These are phyloP conservation scores for Pseudopodoces humilis DNA, from an alignment of 2,113 vertebrate species.

Conservation along the genomic window DNA sequence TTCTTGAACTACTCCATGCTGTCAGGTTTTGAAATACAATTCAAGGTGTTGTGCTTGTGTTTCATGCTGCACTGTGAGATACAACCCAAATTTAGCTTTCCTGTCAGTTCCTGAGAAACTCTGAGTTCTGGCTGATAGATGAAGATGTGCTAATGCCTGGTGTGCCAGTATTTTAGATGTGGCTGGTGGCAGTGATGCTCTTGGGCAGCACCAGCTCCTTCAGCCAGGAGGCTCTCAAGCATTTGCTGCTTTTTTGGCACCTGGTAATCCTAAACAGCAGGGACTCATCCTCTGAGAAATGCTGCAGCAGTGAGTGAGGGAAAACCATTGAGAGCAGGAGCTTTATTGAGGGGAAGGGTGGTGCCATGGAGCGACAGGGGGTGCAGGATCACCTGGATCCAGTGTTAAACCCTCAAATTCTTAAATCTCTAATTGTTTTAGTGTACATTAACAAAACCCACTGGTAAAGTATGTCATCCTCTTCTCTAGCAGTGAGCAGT, in stretches of 20 bases:
- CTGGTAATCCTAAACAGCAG: neutral
- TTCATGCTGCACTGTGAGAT: neutral
- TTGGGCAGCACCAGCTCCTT: neutral
- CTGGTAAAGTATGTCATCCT: constrained; percentile 50
- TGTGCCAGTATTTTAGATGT: neutral
- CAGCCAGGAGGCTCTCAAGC: neutral
- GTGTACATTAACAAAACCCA: constrained; percentile 1
- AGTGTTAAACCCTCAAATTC: neutral
- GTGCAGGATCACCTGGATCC: neutral
- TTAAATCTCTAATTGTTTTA: neutral
- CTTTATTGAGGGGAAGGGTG: neutral
- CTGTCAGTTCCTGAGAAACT: neutral
- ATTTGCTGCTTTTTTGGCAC: neutral
- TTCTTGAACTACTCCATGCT: neutral
- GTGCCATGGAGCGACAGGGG: neutral
- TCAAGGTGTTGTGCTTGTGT: neutral
- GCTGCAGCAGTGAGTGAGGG: neutral
- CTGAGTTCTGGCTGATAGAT: neutral
- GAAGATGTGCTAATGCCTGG: neutral
- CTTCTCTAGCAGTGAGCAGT: neutral
- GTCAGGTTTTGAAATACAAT: neutral
- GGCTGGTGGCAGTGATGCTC: neutral
- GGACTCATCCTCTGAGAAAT: neutral
- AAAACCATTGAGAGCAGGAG: neutral
- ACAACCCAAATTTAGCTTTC: neutral